Evolutionary conservation across 2,888 invertebrate species (phyloP), one percentile per base, ranked within the genome.

Genomic region (Thelaira solivaga): DNA sequence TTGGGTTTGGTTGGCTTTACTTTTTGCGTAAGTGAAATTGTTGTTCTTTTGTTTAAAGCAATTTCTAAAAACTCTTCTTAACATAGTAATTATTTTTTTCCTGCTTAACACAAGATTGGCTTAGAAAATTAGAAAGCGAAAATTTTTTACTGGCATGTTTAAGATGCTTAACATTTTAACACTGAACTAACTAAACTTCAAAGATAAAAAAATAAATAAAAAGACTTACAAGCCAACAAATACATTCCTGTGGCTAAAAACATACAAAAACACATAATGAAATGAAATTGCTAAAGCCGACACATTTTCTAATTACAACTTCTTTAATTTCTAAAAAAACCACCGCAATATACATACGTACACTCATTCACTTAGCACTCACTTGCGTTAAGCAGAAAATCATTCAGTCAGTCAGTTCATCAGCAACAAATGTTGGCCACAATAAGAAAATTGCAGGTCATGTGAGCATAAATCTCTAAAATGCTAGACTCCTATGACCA

Each of bases 101-200:
- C 55, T n/a, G n/a, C n/a, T n/a, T n/a, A n/a, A n/a, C n/a, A n/a
- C n/a, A 45, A 75, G 61, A 61, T 61, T 55, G 67, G 47, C 59
- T 45, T 69, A 55, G 26, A 69, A 65, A 77, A 77, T 69, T 78
- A 80, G 80, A 80, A 80, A 80, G 80, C 80, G 80, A 80, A 80
- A 80, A 78, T 69, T 45, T 71, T n/a, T 26, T 51, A 29, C 49
- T 47, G n/a, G 45, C 20, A 39, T 26, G 18, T 47, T 45, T 51
- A 77, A 73, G 74, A 69, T 71, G 62, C 69, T 71, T 74, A 73
- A 57, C 39, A 61, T 36, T 47, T 69, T 43, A 45, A 59, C 53
- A 76, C 49, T 36, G 16, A 26, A 59, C 11, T n/a, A n/a, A 43
- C 8, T 68, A 53, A 53, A 51, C 53, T 62, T 62, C 2, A 65